These are phyloP conservation scores for Seira ritae DNA, from an alignment of 2,888 invertebrate species.

Conservation along the genomic window DNA sequence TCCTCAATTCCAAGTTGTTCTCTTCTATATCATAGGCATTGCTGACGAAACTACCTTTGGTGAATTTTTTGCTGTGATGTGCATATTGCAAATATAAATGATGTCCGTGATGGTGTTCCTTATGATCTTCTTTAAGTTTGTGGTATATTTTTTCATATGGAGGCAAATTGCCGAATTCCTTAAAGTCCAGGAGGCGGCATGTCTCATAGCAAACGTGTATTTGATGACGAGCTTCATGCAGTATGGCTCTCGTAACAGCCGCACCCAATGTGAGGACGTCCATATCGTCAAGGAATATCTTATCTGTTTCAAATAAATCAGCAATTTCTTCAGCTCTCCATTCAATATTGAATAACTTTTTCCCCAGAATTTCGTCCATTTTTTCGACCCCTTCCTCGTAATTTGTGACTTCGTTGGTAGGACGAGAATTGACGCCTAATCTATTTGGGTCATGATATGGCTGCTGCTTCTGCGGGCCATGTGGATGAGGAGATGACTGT, in stretches of 20 bases:
- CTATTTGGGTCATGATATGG: too few relatives aligned
- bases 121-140: constrained; percentile 13
- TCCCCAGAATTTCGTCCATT: constrained; percentile 28
- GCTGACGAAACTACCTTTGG: background rate
- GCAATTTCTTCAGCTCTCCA: constrained; percentile 33
- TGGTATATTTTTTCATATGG: constrained; percentile 31
- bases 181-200: constrained; percentile 46
- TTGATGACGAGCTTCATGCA: constrained; percentile 46
- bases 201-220: constrained; percentile 54
- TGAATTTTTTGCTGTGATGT: background rate
- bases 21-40: constrained; percentile 45
- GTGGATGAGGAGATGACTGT: background rate
- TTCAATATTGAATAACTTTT: constrained; percentile 13
- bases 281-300: constrained; percentile 51
- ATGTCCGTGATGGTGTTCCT: background rate
- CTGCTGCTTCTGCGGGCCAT: too few relatives aligned
- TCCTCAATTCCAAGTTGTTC: constrained; percentile 32
- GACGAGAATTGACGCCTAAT: background rate
- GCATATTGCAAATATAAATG: background rate
- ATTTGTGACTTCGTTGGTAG: background rate
- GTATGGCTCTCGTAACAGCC: constrained; percentile 36
- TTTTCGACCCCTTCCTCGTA: constrained; percentile 41
- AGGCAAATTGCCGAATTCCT: constrained; percentile 39
- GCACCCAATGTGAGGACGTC: constrained; percentile 50
- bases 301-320: constrained; percentile 54